These are phyloP conservation scores for Gopherus evgoodei DNA, from an alignment of 2,113 vertebrate genomes.

Conservation along the genomic window DNA sequence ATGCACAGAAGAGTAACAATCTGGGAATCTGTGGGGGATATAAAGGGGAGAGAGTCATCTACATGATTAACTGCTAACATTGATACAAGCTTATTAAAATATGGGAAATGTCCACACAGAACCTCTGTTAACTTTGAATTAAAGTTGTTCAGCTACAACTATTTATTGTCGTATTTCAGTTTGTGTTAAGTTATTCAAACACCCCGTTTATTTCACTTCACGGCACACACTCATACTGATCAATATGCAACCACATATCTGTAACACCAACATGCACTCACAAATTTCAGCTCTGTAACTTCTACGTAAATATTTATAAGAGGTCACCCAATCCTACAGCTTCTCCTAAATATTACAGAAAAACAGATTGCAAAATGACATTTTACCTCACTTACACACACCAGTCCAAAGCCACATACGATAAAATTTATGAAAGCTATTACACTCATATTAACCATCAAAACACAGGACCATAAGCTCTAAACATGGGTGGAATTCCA, in stretches of 20 bases:
- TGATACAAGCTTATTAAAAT: too few species aligned
- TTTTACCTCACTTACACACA: background rate
- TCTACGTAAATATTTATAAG: background rate
- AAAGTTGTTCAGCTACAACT: too few species aligned
- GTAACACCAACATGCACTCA: background rate
- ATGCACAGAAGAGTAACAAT: too few species aligned
- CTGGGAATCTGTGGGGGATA: too few species aligned
- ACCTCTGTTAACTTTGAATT: too few species aligned
- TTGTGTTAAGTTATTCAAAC: too few species aligned
- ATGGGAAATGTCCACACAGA: too few species aligned
- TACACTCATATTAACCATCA: background rate
- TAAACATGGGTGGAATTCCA: background rate
- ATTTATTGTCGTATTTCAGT: too few species aligned
- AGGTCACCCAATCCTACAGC: background rate
- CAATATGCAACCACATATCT: background rate
- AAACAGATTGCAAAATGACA: background rate
- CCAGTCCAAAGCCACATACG: background rate
- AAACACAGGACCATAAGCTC: background rate
- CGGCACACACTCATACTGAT: too few species aligned
- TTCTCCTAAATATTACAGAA: background rate
- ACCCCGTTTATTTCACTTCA: too few species aligned
- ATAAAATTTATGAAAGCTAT: background rate
- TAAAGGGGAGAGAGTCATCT: too few species aligned
- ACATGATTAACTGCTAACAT: too few species aligned
- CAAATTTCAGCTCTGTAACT: background rate